phyloP scores from a whole-genome alignment of 2,888 invertebrate species.

The Monopis laevigella region DNA sequence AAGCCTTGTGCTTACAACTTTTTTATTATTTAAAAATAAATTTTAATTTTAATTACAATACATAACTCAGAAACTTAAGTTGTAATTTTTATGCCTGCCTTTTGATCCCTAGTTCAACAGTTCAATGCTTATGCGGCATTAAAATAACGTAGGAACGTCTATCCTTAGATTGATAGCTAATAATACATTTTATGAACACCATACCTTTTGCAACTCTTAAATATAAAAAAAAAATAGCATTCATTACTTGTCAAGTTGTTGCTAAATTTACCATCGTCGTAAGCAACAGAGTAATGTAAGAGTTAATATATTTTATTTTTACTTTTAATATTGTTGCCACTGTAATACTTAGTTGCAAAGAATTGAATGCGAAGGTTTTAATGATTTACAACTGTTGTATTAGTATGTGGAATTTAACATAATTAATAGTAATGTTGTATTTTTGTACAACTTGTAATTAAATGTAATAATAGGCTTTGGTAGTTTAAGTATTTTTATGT shows the following conservation, averaged over 20 bases:
- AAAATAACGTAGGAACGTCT: conserved; percentile 19
- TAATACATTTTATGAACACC: not conserved
- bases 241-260: not conserved
- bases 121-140: conserved; percentile 29
- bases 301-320: not conserved
- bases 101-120: conserved; percentile 38
- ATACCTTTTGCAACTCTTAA: not conserved
- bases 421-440: too few relatives aligned
- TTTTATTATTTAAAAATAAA: conserved; percentile 41
- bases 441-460: too few relatives aligned
- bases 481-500: too few relatives aligned
- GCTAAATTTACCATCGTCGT: not conserved
- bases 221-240: not conserved
- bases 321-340: conserved; percentile 1
- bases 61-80: conserved; percentile 29
- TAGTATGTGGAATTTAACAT: conserved; percentile 53
- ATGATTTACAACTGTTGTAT: conserved; percentile 24
- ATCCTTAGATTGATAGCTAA: conserved; percentile 2
- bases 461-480: too few relatives aligned
- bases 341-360: conserved; percentile 14
- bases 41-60: conserved; percentile 45
- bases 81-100: conserved; percentile 32
- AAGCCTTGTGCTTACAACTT: conserved; percentile 1
- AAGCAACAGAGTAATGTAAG: not conserved
- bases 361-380: conserved; percentile 10